Conservation (phyloP, 2,797 vertebrate genomes). For the Chloroceryle inda region DNA sequence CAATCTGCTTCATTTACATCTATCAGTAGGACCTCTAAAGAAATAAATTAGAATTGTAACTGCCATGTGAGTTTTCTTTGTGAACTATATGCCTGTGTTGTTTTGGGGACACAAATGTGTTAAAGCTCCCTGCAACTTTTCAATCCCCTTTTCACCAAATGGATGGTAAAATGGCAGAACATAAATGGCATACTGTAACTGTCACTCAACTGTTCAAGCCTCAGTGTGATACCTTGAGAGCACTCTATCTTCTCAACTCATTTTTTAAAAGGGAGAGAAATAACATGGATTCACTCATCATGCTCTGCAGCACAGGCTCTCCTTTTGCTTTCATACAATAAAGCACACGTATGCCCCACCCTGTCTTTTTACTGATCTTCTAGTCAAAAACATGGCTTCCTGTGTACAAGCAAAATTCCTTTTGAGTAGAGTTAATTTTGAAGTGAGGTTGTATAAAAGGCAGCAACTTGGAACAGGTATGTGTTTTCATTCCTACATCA, state of each 20-base stretch:
- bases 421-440: neutral
- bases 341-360: conserved; percentile 63
- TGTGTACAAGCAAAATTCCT: conserved; percentile 57
- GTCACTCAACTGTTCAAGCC: neutral
- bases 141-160: neutral
- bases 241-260: neutral
- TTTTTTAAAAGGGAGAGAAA: neutral
- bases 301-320: neutral
- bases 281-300: neutral
- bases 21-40: neutral
- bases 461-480: neutral
- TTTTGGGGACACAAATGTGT: neutral
- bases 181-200: neutral
- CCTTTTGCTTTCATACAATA: conserved; percentile 7
- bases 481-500: neutral
- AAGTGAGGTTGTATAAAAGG: neutral
- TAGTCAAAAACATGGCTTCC: conserved; percentile 72
- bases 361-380: conserved; percentile 58
- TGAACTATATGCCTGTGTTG: neutral
- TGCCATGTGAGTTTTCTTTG: neutral
- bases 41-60: neutral
- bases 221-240: neutral
- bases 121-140: neutral
- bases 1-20: neutral
- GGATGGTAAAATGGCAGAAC: neutral